A percentile compares a stretch with the other conserved stretches of the same genome.
Conservation (phyloP, 1,140 invertebrate genomes). For the Gonatopus flavifemur region DNA sequence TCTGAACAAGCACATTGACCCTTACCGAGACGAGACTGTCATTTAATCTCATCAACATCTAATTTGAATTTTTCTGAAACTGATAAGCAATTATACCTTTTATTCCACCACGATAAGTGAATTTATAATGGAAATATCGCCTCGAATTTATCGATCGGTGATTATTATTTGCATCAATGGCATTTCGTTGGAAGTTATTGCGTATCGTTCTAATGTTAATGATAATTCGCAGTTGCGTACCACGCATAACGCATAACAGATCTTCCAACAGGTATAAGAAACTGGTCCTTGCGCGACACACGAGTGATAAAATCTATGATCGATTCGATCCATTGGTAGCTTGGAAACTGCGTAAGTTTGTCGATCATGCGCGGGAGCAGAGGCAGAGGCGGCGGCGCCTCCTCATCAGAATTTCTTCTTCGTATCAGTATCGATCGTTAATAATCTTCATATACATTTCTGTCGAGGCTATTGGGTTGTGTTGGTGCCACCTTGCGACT, state of each 20-base stretch:
- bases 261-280: too few species aligned
- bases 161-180: background rate
- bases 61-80: conserved; percentile 3
- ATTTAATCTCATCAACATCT: conserved; percentile 9
- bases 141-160: background rate
- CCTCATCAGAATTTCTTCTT: conserved; percentile 6
- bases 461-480: too few species aligned
- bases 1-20: conserved; percentile 11
- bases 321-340: conserved; percentile 8
- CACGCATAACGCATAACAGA: too few species aligned
- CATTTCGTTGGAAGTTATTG: too few species aligned
- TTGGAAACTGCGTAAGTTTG: too few species aligned
- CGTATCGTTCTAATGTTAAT: too few species aligned
- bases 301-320: conserved; percentile 23
- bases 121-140: background rate
- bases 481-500: conserved; percentile 1
- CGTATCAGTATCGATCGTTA: conserved; percentile 24
- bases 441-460: too few species aligned
- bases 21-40: background rate
- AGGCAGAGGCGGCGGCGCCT: too few species aligned
- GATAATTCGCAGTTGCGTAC: too few species aligned
- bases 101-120: background rate
- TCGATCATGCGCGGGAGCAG: conserved; percentile 15
- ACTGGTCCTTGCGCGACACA: background rate
- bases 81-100: conserved; percentile 15